A percentile compares a stretch with the other conserved stretches of the same genome.
phyloP scores from a whole-genome alignment of 1,140 invertebrate genomes.

The Aphidius gifuensis region DNA sequence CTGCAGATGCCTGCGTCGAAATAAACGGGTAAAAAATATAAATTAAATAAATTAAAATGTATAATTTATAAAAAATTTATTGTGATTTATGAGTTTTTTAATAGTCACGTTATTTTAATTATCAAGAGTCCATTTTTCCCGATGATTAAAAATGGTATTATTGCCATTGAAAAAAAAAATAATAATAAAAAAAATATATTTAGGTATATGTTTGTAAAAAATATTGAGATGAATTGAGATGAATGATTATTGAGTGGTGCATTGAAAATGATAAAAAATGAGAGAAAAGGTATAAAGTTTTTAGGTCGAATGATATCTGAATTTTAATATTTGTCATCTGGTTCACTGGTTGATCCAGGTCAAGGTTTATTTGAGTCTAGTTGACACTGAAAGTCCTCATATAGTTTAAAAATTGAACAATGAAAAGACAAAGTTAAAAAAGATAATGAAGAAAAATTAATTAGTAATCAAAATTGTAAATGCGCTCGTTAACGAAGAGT shows the following conservation, averaged over 20 bases:
- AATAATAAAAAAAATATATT: not conserved
- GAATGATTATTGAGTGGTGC: too few relatives aligned
- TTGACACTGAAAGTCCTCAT: not conserved
- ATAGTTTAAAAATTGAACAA: not conserved
- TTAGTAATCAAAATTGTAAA: not conserved
- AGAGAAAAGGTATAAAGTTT: slow-evolving; percentile 27
- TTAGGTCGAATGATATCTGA: slow-evolving; percentile 45
- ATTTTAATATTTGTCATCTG: slow-evolving; percentile 30
- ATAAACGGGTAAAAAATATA: not conserved
- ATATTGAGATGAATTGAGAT: too few relatives aligned
- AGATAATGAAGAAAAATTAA: slow-evolving; percentile 20
- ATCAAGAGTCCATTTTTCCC: slow-evolving; percentile 46
- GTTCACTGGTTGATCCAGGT: slow-evolving; percentile 52
- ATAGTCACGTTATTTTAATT: slow-evolving; percentile 11
- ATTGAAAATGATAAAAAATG: slow-evolving; percentile 21
- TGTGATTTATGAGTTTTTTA: slow-evolving; percentile 17
- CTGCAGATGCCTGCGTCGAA: slow-evolving; percentile 1
- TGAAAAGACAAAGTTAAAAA: slow-evolving; percentile 25
- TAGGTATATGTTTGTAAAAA: not conserved
- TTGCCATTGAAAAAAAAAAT: not conserved
- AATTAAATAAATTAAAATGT: slow-evolving; percentile 19
- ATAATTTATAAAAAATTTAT: slow-evolving; percentile 31
- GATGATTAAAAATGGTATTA: slow-evolving; percentile 3
- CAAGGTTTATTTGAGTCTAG: slow-evolving; percentile 44
- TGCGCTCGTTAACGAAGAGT: slow-evolving; percentile 11